Evolutionary conservation across 2,797 vertebrate genomes (phyloP).

Genomic region (Gambusia yucatana): DNA sequence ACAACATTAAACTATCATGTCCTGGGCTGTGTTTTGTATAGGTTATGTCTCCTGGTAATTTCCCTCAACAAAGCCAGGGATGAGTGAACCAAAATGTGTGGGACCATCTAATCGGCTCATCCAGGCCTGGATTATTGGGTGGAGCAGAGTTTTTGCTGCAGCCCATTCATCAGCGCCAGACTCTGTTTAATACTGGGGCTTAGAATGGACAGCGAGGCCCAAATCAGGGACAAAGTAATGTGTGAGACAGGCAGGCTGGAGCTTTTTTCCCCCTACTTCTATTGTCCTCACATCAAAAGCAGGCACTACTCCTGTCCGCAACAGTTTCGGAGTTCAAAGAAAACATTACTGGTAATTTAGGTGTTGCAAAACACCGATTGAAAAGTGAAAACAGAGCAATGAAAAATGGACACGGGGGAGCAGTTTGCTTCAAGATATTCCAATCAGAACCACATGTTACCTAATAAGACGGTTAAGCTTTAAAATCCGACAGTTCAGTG

Average conservation of each 20-base stretch:
- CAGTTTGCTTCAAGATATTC: constrained; percentile 28
- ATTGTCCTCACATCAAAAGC: constrained; percentile 66
- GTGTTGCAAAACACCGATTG: constrained; percentile 27
- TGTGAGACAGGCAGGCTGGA: constrained; percentile 56
- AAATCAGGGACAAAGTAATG: constrained; percentile 57
- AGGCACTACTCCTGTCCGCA: constrained; percentile 58
- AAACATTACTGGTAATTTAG: constrained; percentile 21
- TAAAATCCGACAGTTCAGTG: constrained; percentile 42
- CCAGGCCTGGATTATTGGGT: constrained; percentile 79
- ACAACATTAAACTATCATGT: constrained; percentile 38
- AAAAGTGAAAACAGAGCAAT: constrained; percentile 34
- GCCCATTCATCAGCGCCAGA: constrained; percentile 81
- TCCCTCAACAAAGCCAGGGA: constrained; percentile 36
- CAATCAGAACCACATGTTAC: constrained; percentile 25
- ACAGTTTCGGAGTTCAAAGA: constrained; percentile 55
- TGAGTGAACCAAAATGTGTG: constrained; percentile 78
- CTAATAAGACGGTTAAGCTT: constrained; percentile 13
- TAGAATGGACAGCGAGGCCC: constrained; percentile 66
- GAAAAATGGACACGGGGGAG: constrained; percentile 41
- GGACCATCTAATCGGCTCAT: constrained; percentile 75
- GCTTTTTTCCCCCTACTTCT: constrained; percentile 14
- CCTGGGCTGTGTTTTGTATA: neutral
- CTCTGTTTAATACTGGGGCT: constrained; percentile 79
- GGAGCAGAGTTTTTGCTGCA: constrained; percentile 68
- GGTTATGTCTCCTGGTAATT: neutral